These are phyloP conservation scores for Acanthaster planci DNA, from an alignment of 35 echinoderm and acorn worm species.

Conservation along the genomic window DNA sequence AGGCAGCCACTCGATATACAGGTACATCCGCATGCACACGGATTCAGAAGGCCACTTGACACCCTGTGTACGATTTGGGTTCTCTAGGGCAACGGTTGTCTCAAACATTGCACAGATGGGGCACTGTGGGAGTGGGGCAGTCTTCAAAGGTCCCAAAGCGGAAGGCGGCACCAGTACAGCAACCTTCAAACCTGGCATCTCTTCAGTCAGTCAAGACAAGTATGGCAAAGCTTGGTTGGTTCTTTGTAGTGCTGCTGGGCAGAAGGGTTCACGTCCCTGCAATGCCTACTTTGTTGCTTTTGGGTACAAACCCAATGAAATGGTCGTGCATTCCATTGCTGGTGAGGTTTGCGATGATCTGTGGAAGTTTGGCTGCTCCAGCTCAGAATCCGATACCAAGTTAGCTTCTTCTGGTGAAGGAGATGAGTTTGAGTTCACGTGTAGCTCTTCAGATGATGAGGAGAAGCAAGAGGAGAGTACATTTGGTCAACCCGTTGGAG, in stretches of 20 bases:
- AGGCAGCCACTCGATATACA: conserved; percentile 68
- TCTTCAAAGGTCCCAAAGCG: conserved; percentile 40
- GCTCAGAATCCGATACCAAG: background rate
- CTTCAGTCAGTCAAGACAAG: background rate
- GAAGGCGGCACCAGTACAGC: background rate
- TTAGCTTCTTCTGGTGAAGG: too few species aligned
- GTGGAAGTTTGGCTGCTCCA: conserved; percentile 36
- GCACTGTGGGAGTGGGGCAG: conserved; percentile 49
- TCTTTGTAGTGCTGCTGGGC: conserved; percentile 64
- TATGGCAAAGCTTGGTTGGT: conserved; percentile 34
- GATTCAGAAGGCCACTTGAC: conserved; percentile 46
- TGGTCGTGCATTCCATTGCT: background rate
- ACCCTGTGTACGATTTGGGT: conserved; percentile 57
- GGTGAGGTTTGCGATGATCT: conserved; percentile 20
- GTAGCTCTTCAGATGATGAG: too few species aligned
- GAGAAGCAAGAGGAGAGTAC: too few species aligned
- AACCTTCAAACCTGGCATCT: too few species aligned
- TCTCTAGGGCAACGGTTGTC: conserved; percentile 53
- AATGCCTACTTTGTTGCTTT: conserved; percentile 54
- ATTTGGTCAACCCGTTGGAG: background rate
- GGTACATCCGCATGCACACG: conserved; percentile 59
- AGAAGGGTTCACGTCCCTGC: conserved; percentile 29
- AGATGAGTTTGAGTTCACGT: too few species aligned
- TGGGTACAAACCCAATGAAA: background rate
- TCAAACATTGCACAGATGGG: conserved; percentile 68